Evolutionary conservation across 2,888 invertebrate species (phyloP).

Genomic region (Agrotis ipsilon): DNA sequence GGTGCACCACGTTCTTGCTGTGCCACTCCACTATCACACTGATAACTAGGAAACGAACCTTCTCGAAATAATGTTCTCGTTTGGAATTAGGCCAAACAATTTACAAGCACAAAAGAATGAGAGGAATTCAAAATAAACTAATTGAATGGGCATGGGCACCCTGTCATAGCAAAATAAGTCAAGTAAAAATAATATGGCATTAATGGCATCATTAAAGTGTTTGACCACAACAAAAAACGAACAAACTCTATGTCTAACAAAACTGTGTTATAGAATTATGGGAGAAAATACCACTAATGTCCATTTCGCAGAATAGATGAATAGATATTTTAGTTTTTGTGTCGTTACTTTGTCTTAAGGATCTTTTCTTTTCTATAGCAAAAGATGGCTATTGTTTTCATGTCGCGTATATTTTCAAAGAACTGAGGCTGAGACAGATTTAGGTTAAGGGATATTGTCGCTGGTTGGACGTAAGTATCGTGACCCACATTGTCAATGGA

Average conservation of each 20-base stretch:
- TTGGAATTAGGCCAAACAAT: neutral
- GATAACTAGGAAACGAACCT: conserved; percentile 54
- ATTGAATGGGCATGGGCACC: too few relatives aligned
- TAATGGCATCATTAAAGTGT: conserved; percentile 12
- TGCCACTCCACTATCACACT: conserved; percentile 73
- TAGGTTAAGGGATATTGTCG: conserved; percentile 48
- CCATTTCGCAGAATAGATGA: conserved; percentile 64
- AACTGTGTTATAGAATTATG: conserved; percentile 63
- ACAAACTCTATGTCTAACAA: conserved; percentile 12
- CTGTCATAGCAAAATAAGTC: neutral
- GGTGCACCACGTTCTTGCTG: conserved; percentile 80
- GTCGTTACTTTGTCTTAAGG: conserved; percentile 30
- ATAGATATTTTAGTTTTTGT: conserved; percentile 37
- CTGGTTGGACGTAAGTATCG: conserved; percentile 62
- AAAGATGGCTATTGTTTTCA: conserved; percentile 40
- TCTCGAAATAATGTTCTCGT: conserved; percentile 24
- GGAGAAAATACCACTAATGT: conserved; percentile 70
- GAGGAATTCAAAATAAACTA: too few relatives aligned
- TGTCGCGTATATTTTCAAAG: conserved; percentile 34
- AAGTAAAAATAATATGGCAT: conserved; percentile 9
- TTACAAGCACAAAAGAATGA: too few relatives aligned
- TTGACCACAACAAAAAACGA: conserved; percentile 27
- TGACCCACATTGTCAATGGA: conserved; percentile 85
- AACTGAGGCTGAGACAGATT: conserved; percentile 38
- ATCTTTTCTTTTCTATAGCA: conserved; percentile 30